Evolutionary conservation across 2,113 vertebrate genomes (phyloP).

Genomic region (Bubalus kerabau): DNA sequence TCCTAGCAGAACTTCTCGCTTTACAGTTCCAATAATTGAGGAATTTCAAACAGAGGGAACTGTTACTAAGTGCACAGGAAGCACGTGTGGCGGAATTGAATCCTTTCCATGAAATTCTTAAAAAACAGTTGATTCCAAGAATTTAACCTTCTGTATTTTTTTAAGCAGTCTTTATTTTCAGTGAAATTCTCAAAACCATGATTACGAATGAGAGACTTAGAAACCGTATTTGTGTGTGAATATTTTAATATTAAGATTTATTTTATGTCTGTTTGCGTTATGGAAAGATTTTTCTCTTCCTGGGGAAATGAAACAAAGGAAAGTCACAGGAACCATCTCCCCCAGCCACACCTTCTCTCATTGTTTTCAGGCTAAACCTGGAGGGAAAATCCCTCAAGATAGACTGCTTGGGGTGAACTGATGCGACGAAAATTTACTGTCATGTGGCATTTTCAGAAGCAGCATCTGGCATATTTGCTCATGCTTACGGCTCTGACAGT

Average conservation of each 20-base stretch:
- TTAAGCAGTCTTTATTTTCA: background rate
- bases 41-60: slow-evolving; percentile 23
- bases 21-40: slow-evolving; percentile 44
- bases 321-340: background rate
- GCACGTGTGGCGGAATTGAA: background rate
- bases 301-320: background rate
- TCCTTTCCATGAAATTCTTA: background rate
- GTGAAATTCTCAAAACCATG: background rate
- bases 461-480: background rate
- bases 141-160: background rate
- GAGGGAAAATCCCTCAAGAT: background rate
- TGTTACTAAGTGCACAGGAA: background rate
- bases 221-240: background rate
- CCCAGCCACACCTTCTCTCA: background rate
- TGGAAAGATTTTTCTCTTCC: background rate
- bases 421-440: background rate
- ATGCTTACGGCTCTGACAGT: background rate
- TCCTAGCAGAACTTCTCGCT: background rate
- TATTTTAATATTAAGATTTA: background rate
- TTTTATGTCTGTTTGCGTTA: background rate
- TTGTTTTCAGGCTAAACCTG: background rate
- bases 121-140: background rate
- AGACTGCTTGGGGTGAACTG: background rate
- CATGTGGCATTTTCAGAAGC: background rate
- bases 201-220: background rate